Evolutionary conservation across 2,797 vertebrate species (phyloP), one percentile per base, ranked within the genome.

Genomic region (Sparus aurata): DNA sequence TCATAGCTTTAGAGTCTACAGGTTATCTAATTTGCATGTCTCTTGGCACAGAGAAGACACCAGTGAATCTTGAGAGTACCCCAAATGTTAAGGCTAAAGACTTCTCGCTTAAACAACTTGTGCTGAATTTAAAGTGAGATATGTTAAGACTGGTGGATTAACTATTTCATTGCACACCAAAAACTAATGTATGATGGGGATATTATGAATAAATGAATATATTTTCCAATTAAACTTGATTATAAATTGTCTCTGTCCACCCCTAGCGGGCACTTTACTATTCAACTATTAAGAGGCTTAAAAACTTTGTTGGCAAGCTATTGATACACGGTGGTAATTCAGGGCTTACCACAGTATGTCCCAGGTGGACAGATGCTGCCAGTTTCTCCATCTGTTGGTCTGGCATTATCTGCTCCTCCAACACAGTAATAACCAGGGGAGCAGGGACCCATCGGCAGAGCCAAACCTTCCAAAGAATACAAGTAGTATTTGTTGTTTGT

Each of bases 281-380:
- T 27, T 63, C 0, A 17, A 53, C 22, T 46, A 53, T 53, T 38
- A 46, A 78, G 20, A 22, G 5, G n/a, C 45, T 75, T 54, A 47
- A 73, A 69, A 68, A 55, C 54, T 27, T 54, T 72, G 61, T 13
- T 82, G 65, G 68, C 41, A 76, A 52, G 41, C 72, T 25, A 15
- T n/a, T 20, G 4, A 69, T 68, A 55, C 15, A 71, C 38, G 3
- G 12, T 47, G 50, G 75, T 61, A 83, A 67, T 84, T 68, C 57
- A 46, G 30, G 62, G 91, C 93, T 95, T 91, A 99, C 96, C 85
- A 88, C 97, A 99, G 84, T 95, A 98, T 18, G 94, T 94, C 68
- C 97, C 98, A 27, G 77, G 85, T 4, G 97, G 97, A 45, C 97
- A 99, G 84, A 97, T 78, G 62, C 87, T 94, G 63, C 98, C 98